phyloP scores from a whole-genome alignment of 2,888 invertebrate genomes.

The Spilarctia lutea region DNA sequence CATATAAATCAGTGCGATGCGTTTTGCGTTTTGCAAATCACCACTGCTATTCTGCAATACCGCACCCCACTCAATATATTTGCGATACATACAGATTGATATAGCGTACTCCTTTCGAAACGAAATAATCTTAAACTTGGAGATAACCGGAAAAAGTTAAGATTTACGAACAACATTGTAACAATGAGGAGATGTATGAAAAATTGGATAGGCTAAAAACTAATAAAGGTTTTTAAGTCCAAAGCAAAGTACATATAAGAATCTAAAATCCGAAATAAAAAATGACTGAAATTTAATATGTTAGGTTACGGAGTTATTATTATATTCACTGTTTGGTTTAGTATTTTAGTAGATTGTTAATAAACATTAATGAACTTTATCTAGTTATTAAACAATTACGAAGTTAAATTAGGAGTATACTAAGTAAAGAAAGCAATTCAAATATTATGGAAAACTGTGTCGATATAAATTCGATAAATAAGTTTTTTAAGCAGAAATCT shows the following conservation, averaged over 20 bases:
- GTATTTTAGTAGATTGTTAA: no score
- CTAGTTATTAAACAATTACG: no score
- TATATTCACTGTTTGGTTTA: no score
- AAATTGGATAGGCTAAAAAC: conserved; percentile 3
- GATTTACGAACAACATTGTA: conserved; percentile 73
- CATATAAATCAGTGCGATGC: conserved; percentile 76
- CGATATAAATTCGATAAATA: no score
- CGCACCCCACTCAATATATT: conserved; percentile 45
- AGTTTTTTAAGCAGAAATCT: no score
- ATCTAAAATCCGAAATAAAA: not conserved
- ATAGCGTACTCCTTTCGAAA: conserved; percentile 64
- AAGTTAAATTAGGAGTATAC: no score
- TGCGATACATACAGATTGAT: conserved; percentile 65
- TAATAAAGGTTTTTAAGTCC: not conserved
- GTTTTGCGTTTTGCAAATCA: conserved; percentile 77
- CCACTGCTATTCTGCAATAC: conserved; percentile 47
- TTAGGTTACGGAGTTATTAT: no score
- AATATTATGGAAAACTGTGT: no score
- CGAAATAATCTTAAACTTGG: conserved; percentile 76
- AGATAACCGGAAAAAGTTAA: conserved; percentile 77
- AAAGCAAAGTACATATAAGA: not conserved
- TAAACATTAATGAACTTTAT: no score
- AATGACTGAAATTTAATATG: not conserved
- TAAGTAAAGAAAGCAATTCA: no score
- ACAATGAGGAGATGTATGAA: conserved; percentile 51